phyloP scores from a whole-genome alignment of 2,113 vertebrate species.

The Eulemur rufifrons region DNA sequence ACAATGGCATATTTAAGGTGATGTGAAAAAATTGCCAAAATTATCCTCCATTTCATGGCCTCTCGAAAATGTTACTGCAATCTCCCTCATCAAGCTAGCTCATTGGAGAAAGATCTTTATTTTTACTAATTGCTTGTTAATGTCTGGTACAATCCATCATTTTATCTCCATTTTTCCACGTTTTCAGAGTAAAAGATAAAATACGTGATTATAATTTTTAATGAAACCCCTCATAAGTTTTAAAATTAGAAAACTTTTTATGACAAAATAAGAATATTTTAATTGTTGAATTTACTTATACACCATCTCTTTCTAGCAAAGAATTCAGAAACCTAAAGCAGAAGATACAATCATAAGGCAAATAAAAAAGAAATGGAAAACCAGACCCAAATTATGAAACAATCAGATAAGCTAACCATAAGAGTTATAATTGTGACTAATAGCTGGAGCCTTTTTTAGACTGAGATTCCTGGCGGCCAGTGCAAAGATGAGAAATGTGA shows the following conservation, averaged over 20 bases:
- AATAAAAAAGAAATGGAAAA: constrained; percentile 27
- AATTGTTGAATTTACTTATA: constrained; percentile 7
- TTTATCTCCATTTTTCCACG: not conserved
- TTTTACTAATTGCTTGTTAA: constrained; percentile 34
- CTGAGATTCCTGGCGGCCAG: constrained; percentile 5
- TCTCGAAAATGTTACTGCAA: not conserved
- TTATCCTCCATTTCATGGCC: not conserved
- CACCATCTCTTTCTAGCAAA: not conserved
- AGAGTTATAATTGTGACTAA: not conserved
- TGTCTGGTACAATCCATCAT: not conserved
- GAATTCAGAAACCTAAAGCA: not conserved
- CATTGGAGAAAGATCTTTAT: not conserved
- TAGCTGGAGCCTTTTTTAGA: not conserved
- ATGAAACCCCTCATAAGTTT: not conserved
- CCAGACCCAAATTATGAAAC: not conserved
- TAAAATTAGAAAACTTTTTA: constrained; percentile 32
- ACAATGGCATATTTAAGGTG: not conserved
- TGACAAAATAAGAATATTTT: not conserved
- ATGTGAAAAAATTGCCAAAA: not conserved
- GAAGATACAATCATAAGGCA: not conserved
- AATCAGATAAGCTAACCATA: not conserved
- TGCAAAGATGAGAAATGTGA: not conserved
- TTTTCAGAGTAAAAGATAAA: constrained; percentile 35
- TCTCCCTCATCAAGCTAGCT: not conserved
- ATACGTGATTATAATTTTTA: not conserved